Conservation (phyloP, 2,888 invertebrate genomes). For the Prosopocoilus inquinatus region DNA sequence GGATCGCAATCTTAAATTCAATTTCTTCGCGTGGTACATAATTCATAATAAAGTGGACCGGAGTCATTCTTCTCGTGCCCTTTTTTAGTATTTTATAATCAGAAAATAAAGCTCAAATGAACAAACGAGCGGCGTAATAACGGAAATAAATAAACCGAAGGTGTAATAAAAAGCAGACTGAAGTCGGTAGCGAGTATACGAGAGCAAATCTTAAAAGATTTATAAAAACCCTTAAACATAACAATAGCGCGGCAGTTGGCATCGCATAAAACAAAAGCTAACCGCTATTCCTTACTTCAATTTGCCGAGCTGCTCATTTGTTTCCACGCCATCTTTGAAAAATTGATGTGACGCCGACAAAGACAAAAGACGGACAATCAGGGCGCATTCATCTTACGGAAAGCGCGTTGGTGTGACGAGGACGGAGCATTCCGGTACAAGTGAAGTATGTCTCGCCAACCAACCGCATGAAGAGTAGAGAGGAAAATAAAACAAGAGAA, state of each 20-base stretch:
- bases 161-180: slow-evolving; percentile 46
- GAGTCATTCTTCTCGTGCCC: not conserved
- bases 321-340: slow-evolving; percentile 52
- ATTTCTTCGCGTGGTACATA: not conserved
- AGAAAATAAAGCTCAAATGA: slow-evolving; percentile 13
- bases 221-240: slow-evolving; percentile 43
- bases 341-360: slow-evolving; percentile 54
- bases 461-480: slow-evolving; percentile 46
- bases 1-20: no score
- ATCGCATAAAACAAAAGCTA: slow-evolving; percentile 53
- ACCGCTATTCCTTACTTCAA: slow-evolving; percentile 55
- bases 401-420: slow-evolving; percentile 25
- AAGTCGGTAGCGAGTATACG: slow-evolving; percentile 16
- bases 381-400: slow-evolving; percentile 31
- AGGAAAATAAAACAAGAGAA: slow-evolving; percentile 47
- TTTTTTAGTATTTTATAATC: slow-evolving; percentile 19
- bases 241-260: slow-evolving; percentile 51
- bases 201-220: slow-evolving; percentile 34
- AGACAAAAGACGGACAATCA: slow-evolving; percentile 50
- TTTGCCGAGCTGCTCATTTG: slow-evolving; percentile 53
- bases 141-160: slow-evolving; percentile 37
- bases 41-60: not conserved
- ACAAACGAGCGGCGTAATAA: slow-evolving; percentile 16
- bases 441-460: slow-evolving; percentile 43
- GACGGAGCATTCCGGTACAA: slow-evolving; percentile 32